Conservation (phyloP, 1,140 invertebrate species). For the Euborellia annulipes region DNA sequence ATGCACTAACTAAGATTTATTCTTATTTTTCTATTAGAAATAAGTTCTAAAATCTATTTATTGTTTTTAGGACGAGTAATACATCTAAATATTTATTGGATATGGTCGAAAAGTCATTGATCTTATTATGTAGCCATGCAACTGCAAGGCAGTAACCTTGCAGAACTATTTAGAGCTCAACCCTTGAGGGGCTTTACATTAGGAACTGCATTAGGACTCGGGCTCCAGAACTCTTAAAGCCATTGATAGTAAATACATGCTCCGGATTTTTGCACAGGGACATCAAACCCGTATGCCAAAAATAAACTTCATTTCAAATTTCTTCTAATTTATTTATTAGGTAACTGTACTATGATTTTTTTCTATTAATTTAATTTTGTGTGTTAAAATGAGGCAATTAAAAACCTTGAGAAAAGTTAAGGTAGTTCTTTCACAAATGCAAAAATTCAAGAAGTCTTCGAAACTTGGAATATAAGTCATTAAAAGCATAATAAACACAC, state of each 20-base stretch:
- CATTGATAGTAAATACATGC: conserved; percentile 93
- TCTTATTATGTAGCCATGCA: conserved; percentile 99
- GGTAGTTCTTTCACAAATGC: too few species aligned
- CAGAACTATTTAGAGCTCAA: conserved; percentile 86
- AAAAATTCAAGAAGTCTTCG: too few species aligned
- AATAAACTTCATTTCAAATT: too few species aligned
- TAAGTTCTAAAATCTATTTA: neutral
- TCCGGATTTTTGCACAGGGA: conserved; percentile 97
- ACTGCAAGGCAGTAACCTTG: conserved; percentile 94
- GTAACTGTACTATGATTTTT: too few species aligned
- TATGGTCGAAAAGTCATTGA: conserved; percentile 91
- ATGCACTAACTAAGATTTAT: too few species aligned
- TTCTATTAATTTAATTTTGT: too few species aligned
- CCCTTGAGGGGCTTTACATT: conserved; percentile 90
- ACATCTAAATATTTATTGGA: conserved; percentile 93
- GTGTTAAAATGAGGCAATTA: too few species aligned
- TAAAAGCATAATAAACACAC: too few species aligned
- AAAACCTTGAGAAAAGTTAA: too few species aligned
- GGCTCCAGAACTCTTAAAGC: conserved; percentile 91
- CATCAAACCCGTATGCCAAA: conserved; percentile 61
- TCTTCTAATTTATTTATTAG: too few species aligned
- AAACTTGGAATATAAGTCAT: too few species aligned
- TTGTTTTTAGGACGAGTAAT: conserved; percentile 60
- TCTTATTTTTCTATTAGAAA: too few species aligned
- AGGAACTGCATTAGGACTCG: conserved; percentile 87